Evolutionary conservation across 1,140 invertebrate genomes (phyloP).

Genomic region (Dinothrombium tinctorium): DNA sequence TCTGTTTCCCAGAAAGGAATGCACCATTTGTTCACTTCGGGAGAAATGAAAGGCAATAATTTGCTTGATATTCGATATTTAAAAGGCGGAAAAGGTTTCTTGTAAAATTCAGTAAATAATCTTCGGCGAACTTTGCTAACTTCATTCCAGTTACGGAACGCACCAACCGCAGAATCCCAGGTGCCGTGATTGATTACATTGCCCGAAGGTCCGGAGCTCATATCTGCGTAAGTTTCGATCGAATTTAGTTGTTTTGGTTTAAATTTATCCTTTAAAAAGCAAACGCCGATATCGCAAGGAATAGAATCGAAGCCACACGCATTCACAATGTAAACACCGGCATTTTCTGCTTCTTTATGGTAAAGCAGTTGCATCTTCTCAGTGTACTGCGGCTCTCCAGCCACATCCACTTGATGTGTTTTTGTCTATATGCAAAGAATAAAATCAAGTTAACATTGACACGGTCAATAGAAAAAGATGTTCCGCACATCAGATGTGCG

Average conservation of each 20-base stretch:
- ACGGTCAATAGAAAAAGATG: not conserved
- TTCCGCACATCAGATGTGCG: not conserved
- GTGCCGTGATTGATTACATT: constrained; percentile 39
- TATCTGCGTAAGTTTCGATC: constrained; percentile 7
- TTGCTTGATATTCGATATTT: not conserved
- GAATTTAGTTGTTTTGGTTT: constrained; percentile 2
- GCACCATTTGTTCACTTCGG: constrained; percentile 37
- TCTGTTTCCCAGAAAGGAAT: constrained; percentile 54
- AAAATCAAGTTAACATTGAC: not conserved
- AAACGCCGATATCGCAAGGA: constrained; percentile 50
- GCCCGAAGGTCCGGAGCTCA: not conserved
- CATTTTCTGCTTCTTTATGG: constrained; percentile 43
- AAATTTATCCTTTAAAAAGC: constrained; percentile 12
- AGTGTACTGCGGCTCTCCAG: constrained; percentile 61
- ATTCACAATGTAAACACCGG: constrained; percentile 53
- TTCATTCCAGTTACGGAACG: constrained; percentile 35
- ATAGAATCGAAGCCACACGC: constrained; percentile 52
- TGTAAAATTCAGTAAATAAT: not conserved
- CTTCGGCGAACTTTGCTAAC: constrained; percentile 19
- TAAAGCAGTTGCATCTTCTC: constrained; percentile 61
- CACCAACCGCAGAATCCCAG: constrained; percentile 52
- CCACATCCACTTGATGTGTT: constrained; percentile 71
- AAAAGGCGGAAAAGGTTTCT: constrained; percentile 23
- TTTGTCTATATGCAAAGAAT: constrained; percentile 16
- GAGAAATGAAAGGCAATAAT: not conserved